These are phyloP conservation scores for Paratilapia polleni DNA, from an alignment of 2,113 vertebrate genomes.

Conservation along the genomic window DNA sequence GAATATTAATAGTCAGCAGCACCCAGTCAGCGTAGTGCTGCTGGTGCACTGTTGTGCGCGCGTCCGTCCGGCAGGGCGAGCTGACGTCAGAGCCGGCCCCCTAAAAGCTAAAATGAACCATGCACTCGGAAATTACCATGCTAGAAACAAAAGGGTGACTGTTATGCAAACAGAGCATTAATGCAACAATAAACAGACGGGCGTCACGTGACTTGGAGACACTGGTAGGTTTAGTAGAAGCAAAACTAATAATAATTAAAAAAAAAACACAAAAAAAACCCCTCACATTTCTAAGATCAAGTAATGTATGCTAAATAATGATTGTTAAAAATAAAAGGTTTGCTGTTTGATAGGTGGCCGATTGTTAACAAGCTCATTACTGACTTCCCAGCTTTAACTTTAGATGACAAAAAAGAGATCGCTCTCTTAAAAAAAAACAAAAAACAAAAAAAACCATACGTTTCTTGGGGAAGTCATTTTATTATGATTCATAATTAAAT, in stretches of 20 bases:
- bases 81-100: constrained; percentile 71
- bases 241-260: neutral
- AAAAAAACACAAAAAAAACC: too few relatives aligned
- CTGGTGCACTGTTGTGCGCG: constrained; percentile 36
- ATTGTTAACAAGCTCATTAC: too few relatives aligned
- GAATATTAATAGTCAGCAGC: constrained; percentile 56
- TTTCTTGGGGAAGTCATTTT: neutral
- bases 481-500: neutral
- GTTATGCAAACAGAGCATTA: constrained; percentile 1
- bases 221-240: neutral
- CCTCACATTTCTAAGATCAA: neutral
- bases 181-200: neutral
- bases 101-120: constrained; percentile 46
- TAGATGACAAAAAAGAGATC: too few relatives aligned
- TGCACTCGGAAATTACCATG: constrained; percentile 5
- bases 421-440: too few relatives aligned
- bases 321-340: neutral
- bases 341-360: neutral
- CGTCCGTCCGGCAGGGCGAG: constrained; percentile 42
- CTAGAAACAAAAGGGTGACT: neutral
- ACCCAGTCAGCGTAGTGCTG: constrained; percentile 10
- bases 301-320: neutral
- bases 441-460: neutral
- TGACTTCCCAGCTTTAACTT: too few relatives aligned
- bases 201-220: constrained; percentile 7